Base-by-base conservation (phyloP, 64 coral and sea anemone genomes). In the Montipora cactus region DNA sequence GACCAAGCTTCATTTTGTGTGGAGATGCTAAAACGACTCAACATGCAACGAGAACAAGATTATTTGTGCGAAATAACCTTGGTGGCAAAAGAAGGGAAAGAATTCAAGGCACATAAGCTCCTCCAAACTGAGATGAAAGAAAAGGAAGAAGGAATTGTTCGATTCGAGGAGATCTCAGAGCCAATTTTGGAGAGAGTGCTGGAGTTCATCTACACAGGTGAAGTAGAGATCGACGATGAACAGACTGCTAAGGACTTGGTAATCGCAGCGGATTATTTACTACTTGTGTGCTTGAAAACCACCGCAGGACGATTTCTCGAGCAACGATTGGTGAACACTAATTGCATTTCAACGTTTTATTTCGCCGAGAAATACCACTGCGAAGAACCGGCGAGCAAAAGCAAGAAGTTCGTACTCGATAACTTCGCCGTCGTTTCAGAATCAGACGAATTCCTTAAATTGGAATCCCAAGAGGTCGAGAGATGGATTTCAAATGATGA, bases 111-210 rank as follows among this genome's bases (percentile, higher is more conserved):
- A 4, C 83, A 87, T 5, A 66, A 46, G 61, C 59, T 87, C 3
- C 61, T 87, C 44, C 51, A 64, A 0, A 64, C 14, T 48, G 83
- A 87, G 21, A 87, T 87, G 83, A 87, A 87, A 46, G 83, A 87
- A 67, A 87, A 87, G 44, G 20, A 87, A 47, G 53, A 87, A 61
- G 22, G 57, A 44, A 59, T n/a, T 44, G 16, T 66, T 44, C 47
- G 47, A 16, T 66, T 84, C 18, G 21, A 84, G 81, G 5, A 67
- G 18, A 44, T 87, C 12, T 25, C 51, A 67, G 52, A 16, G 5
- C 70, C 22, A 7, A 44, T 87, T 22, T n/a, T 87, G 59, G 83
- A 44, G 28, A 44, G 71, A 5, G 53, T 87, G 14, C 16, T 87
- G 5, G 61, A 87, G 61, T 87, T 61, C 46, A 67, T 87, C 44